Evolutionary conservation across 1,140 invertebrate species (phyloP).

Genomic region (Melanaphis sacchari): DNA sequence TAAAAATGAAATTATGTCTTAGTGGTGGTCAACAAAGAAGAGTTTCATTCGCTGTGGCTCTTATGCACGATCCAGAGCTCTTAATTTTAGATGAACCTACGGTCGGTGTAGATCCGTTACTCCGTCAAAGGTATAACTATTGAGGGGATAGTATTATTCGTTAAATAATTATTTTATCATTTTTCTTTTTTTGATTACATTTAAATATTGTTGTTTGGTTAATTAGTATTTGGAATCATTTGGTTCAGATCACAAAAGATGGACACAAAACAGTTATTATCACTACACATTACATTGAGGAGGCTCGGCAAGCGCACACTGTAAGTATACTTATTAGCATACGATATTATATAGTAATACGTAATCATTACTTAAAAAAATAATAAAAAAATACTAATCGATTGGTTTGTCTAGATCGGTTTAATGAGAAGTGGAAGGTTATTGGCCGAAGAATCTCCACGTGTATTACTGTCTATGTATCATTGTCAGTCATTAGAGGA

Average conservation of each 20-base stretch:
- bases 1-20: slow-evolving; percentile 26
- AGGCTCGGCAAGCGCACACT: slow-evolving; percentile 87
- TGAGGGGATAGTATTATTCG: neutral
- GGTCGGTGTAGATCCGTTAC: slow-evolving; percentile 92
- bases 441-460: slow-evolving; percentile 90
- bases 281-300: slow-evolving; percentile 97
- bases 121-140: slow-evolving; percentile 77
- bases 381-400: neutral
- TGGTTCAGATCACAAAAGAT: slow-evolving; percentile 85
- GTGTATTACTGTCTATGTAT: slow-evolving; percentile 81
- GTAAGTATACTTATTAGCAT: slow-evolving; percentile 66
- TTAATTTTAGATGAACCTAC: slow-evolving; percentile 94
- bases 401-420: slow-evolving; percentile 75
- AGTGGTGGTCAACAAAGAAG: slow-evolving; percentile 88
- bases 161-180: neutral
- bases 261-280: slow-evolving; percentile 93
- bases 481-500: slow-evolving; percentile 86
- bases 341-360: too few relatives aligned
- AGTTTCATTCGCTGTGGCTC: slow-evolving; percentile 85
- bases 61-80: slow-evolving; percentile 88
- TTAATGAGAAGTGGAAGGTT: slow-evolving; percentile 91
- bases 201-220: neutral
- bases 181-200: neutral
- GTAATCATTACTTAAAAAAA: neutral
- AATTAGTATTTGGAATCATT: slow-evolving; percentile 89